Evolutionary conservation across 2,797 vertebrate genomes (phyloP).

Genomic region (Mormyrops boulengeri): DNA sequence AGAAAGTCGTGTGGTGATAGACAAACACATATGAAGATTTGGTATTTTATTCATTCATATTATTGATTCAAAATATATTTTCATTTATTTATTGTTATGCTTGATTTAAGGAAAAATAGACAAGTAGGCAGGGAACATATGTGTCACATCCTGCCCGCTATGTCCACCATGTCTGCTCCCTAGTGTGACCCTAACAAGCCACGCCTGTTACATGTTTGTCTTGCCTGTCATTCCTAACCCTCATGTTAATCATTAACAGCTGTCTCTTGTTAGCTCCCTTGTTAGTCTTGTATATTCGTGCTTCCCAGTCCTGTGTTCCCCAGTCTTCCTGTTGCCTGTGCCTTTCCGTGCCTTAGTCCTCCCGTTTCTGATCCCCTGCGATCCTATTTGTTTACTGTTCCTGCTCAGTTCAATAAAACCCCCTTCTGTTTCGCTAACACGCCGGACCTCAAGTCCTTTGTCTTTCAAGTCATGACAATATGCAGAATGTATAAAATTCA

Average conservation of each 20-base stretch:
- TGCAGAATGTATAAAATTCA: neutral
- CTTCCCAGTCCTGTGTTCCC: neutral
- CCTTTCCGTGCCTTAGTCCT: neutral
- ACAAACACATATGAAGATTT: neutral
- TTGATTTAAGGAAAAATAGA: neutral
- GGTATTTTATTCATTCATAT: neutral
- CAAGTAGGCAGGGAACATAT: neutral
- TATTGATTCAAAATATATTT: neutral
- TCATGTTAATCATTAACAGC: neutral
- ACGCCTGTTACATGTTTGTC: neutral
- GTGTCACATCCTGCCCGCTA: no score
- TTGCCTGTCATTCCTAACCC: neutral
- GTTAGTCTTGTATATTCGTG: neutral
- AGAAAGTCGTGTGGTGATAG: neutral
- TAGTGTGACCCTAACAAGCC: no score
- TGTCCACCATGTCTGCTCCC: no score
- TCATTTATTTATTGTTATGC: neutral
- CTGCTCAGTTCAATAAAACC: neutral
- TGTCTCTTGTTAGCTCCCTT: neutral
- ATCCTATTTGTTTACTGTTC: neutral
- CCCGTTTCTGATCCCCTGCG: neutral
- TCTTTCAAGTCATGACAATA: neutral
- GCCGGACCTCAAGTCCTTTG: neutral
- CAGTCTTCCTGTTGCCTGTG: neutral
- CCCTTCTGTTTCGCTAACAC: neutral